A percentile compares a stretch with the other conserved stretches of the same genome.
phyloP scores from a whole-genome alignment of 2,797 vertebrate species.

The Champsocephalus esox region DNA sequence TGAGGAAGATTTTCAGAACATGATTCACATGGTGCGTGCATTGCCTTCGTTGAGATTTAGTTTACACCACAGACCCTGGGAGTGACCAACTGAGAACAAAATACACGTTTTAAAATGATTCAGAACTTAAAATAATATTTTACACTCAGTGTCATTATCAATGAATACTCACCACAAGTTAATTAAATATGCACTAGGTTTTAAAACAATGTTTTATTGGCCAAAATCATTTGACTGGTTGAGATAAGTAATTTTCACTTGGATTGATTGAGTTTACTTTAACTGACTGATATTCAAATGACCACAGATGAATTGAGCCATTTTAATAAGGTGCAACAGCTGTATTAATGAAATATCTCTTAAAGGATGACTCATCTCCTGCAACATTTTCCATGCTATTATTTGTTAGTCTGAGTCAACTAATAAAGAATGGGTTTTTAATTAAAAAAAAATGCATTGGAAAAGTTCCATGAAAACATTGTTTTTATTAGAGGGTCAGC shows the following conservation, averaged over 20 bases:
- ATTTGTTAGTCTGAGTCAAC: constrained; percentile 12
- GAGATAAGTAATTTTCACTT: constrained; percentile 52
- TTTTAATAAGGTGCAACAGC: constrained; percentile 26
- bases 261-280: constrained; percentile 49
- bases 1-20: constrained; percentile 88
- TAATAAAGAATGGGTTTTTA: constrained; percentile 20
- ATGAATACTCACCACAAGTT: neutral
- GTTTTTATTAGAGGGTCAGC: neutral
- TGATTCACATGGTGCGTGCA: constrained; percentile 86
- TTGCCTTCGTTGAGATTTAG: neutral
- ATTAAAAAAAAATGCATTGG: neutral
- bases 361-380: constrained; percentile 13
- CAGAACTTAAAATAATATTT: neutral
- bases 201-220: constrained; percentile 1
- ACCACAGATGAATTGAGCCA: constrained; percentile 32
- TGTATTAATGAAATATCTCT: constrained; percentile 35
- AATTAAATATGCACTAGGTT: constrained; percentile 20
- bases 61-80: neutral
- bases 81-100: neutral
- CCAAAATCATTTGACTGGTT: constrained; percentile 43
- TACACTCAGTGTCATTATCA: neutral
- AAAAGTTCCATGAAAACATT: neutral
- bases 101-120: neutral
- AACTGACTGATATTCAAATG: constrained; percentile 32
- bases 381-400: constrained; percentile 5